Evolutionary conservation across 2,113 vertebrate species (phyloP), one percentile per base, ranked within the genome.

Genomic region (Halichoerus grypus): DNA sequence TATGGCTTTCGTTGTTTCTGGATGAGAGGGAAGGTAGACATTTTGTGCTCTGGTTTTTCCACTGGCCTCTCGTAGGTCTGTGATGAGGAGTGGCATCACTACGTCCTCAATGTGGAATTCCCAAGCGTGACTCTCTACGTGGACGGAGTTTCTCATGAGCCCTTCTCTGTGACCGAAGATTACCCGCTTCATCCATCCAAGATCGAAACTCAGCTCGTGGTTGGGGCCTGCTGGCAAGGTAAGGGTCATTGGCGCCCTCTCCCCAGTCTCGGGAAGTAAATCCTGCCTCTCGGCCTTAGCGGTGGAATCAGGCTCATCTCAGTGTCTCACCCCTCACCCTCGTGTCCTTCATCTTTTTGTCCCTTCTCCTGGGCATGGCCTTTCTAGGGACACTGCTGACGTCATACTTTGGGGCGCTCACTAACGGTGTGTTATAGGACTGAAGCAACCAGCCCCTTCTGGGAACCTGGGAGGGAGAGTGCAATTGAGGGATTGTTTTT

Each of bases 181-280:
- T 99, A 99, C 95, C 99, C 99, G 0, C 99, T 99, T 31, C 99
- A 99, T 36, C 98, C 99, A 3, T 99, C 99, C 86, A 99, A 98
- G 98, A 99, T 99, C 39, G 99, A 99, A 94, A 99, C 99, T 0
- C 99, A 99, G 99, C 99, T 99, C 4, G 99, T 99, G 46, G 99
- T 99, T 4, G 99, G 99, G 51, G 99, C 99, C 0, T 99, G 99
- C 97, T 99, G 99, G 99, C 99, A 99, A 99, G 99, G 99, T 99
- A 99, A 88, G 3, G 0, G 49, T 7, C 77, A 0, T 1, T 0
- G 19, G 36, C 6, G 3, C 16, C 82, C 51, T 3, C 42, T 14
- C 18, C 67, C 21, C 15, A 0, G 0, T 5, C 67, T 8, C 4
- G 0, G 59, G 85, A 36, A 2, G 22, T 19, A 19, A 33, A 1